These are phyloP conservation scores for Oncorhynchus gorbuscha DNA, from an alignment of 2,113 vertebrate genomes.

Conservation along the genomic window DNA sequence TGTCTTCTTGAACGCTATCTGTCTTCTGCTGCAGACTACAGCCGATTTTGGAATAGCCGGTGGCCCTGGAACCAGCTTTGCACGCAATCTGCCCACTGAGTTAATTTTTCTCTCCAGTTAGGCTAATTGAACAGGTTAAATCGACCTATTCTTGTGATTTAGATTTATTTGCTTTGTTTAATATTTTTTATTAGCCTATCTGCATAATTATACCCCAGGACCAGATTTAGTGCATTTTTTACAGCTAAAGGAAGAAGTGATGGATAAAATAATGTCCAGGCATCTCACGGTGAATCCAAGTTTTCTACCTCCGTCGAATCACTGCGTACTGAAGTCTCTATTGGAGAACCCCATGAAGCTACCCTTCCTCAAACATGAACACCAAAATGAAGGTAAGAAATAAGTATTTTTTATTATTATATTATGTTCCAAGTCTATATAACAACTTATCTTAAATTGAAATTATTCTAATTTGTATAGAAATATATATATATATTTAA, in stretches of 20 bases:
- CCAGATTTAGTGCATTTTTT: background rate
- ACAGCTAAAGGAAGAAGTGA: background rate
- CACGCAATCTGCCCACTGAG: background rate
- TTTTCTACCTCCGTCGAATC: conserved; percentile 84
- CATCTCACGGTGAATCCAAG: conserved; percentile 79
- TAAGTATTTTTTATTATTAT: no score
- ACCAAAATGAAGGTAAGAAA: conserved; percentile 76
- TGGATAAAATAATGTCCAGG: conserved; percentile 78
- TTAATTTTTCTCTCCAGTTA: no score
- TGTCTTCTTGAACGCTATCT: background rate
- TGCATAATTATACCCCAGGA: background rate
- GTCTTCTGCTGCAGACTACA: conserved; percentile 13
- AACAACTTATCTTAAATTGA: background rate
- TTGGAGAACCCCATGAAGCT: conserved; percentile 89
- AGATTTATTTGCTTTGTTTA: background rate
- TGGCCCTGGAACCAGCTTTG: conserved; percentile 3
- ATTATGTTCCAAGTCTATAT: no score
- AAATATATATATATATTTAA: background rate
- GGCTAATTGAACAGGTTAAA: no score
- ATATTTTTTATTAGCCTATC: background rate
- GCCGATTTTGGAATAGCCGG: background rate
- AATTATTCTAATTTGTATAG: background rate
- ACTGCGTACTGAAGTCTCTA: conserved; percentile 87
- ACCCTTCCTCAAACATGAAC: conserved; percentile 58
- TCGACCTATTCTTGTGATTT: background rate